Evolutionary conservation across 2,797 vertebrate genomes (phyloP), one percentile per base, ranked within the genome.

Genomic region (Orestias chungarensis): DNA sequence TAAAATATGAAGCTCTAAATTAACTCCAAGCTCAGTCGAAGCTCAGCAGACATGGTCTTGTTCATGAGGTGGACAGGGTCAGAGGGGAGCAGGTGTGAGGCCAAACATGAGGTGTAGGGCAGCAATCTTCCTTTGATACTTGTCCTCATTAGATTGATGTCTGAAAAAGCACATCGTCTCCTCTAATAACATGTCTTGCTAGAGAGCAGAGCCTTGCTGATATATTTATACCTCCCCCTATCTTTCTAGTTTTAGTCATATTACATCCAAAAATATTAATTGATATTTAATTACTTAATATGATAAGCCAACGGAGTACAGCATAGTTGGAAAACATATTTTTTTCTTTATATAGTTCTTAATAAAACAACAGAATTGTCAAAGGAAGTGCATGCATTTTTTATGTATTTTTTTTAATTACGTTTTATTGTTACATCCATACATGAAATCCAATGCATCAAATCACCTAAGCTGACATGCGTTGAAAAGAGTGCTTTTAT

Each of bases 31-130:
- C 68, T 47, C 66, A 57, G 79, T 74, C 59, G 73, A 66, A n/a
- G 72, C 61, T 64, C 50, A 38, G 72, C 64, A 0, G 35, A 73
- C 67, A 75, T 61, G 64, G 75, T 74, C 67, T 70, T 70, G 47
- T 66, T 68, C 55, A 71, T 46, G 62, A 78, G 75, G 82, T 84
- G 76, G 75, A 75, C 1, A 18, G 75, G 82, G 84, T 49, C 79
- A 69, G 78, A 54, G 65, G 50, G 83, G 69, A 85, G 79, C 86
- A 91, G 83, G 80, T 91, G 86, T 64, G 74, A 52, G 70, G 59
- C 70, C 82, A 78, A 71, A 83, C 12, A 12, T 68, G 40, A 74
- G 75, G 71, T 78, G 54, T 7, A 66, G 77, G 81, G 73, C 76
- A 81, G 44, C 43, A 35, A 64, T n/a, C 64, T 75, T 67, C 64